phyloP scores from a whole-genome alignment of 2,113 vertebrate genomes.

The Xenopus borealis region DNA sequence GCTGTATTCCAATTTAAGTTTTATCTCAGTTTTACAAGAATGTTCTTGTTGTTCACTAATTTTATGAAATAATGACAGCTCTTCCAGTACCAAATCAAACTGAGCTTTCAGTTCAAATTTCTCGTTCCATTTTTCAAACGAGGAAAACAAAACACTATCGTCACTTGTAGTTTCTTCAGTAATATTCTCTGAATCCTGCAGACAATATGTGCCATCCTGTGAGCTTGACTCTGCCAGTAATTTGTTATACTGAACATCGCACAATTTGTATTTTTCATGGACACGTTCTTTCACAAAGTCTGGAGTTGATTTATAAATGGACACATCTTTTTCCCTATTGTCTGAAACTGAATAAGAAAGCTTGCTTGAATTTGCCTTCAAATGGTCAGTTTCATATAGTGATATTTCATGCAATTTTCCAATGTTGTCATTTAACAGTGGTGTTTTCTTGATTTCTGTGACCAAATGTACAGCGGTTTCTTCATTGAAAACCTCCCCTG shows the following conservation, averaged over 20 bases:
- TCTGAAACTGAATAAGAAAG: too few species aligned
- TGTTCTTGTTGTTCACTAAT: conserved; percentile 9
- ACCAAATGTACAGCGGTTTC: too few species aligned
- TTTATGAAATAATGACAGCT: conserved; percentile 19
- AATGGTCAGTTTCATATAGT: too few species aligned
- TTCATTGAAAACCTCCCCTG: too few species aligned
- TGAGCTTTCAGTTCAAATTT: conserved; percentile 20
- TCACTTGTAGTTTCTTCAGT: background rate
- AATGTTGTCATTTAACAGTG: too few species aligned
- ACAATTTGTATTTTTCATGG: background rate
- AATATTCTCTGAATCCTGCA: background rate
- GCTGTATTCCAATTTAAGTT: background rate
- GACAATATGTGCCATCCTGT: background rate
- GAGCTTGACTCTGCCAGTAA: background rate
- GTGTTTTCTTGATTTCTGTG: too few species aligned
- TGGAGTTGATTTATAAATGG: too few species aligned
- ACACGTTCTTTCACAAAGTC: background rate
- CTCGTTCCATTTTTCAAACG: background rate
- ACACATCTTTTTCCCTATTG: too few species aligned
- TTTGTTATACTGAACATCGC: background rate
- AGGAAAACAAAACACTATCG: background rate
- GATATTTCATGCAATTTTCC: too few species aligned
- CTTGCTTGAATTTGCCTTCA: too few species aligned
- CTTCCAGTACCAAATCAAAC: conserved; percentile 35
- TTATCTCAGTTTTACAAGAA: background rate